These are phyloP conservation scores for Urocynchramus pylzowi DNA, from an alignment of 2,113 vertebrate species.

Conservation along the genomic window DNA sequence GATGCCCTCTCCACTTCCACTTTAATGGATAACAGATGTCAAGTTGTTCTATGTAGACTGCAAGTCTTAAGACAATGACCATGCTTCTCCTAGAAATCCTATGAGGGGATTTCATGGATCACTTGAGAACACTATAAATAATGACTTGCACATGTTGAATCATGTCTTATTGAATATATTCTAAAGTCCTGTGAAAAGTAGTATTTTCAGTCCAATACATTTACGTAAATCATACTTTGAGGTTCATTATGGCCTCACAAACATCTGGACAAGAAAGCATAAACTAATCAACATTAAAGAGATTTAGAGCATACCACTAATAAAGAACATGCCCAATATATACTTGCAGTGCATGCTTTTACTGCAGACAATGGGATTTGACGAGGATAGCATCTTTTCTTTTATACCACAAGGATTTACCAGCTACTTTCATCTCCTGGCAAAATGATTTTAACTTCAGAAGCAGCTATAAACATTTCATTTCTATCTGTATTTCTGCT, in stretches of 20 bases:
- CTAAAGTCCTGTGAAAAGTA: background rate
- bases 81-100: background rate
- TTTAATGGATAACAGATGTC: background rate
- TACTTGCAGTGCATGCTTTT: background rate
- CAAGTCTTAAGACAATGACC: background rate
- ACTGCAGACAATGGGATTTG: background rate
- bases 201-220: background rate
- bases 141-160: background rate
- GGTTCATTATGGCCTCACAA: background rate
- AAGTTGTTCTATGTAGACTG: background rate
- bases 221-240: background rate
- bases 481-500: background rate
- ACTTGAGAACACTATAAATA: background rate
- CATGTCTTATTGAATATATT: background rate
- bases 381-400: background rate
- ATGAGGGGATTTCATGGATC: background rate
- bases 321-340: background rate
- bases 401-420: background rate
- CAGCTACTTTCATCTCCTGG: background rate
- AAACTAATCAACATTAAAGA: background rate
- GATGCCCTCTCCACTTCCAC: background rate
- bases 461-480: background rate
- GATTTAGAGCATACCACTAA: background rate
- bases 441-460: background rate
- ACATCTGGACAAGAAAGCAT: background rate